Conservation (phyloP, 2,888 invertebrate genomes). For the Miltochrista miniata region DNA sequence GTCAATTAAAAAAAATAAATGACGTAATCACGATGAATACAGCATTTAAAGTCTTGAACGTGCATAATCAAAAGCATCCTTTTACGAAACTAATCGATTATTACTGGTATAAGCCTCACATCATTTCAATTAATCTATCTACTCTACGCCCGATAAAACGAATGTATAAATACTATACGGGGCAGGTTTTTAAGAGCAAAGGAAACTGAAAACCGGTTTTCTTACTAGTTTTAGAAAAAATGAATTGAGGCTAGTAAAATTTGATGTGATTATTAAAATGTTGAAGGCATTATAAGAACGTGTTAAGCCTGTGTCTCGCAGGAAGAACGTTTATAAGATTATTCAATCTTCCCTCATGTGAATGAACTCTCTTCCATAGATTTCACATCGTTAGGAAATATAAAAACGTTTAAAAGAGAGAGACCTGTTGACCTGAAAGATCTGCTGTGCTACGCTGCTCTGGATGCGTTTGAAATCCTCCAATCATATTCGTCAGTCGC, state of each 20-base stretch:
- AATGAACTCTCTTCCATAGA: too few relatives aligned
- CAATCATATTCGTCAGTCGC: too few relatives aligned
- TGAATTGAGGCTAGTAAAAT: not conserved
- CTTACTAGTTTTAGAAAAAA: not conserved
- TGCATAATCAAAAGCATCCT: constrained; percentile 1
- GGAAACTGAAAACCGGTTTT: constrained; percentile 1
- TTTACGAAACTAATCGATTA: constrained; percentile 15
- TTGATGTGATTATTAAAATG: not conserved
- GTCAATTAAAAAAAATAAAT: not conserved
- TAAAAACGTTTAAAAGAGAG: too few relatives aligned
- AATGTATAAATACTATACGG: constrained; percentile 11
- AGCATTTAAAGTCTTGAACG: not conserved
- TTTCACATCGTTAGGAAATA: too few relatives aligned
- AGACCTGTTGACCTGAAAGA: too few relatives aligned
- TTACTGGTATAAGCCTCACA: constrained; percentile 11
- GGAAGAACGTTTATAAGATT: too few relatives aligned
- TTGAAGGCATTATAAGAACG: not conserved
- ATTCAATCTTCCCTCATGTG: too few relatives aligned
- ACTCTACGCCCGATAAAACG: constrained; percentile 19
- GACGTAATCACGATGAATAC: not conserved
- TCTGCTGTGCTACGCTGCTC: too few relatives aligned
- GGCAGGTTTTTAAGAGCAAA: constrained; percentile 2
- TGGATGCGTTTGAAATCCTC: too few relatives aligned
- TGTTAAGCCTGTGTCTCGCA: too few relatives aligned
- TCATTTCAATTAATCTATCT: constrained; percentile 19